Evolutionary conservation across 1,140 invertebrate species (phyloP), one percentile per base, ranked within the genome.

Genomic region (Trichonephila clavipes): DNA sequence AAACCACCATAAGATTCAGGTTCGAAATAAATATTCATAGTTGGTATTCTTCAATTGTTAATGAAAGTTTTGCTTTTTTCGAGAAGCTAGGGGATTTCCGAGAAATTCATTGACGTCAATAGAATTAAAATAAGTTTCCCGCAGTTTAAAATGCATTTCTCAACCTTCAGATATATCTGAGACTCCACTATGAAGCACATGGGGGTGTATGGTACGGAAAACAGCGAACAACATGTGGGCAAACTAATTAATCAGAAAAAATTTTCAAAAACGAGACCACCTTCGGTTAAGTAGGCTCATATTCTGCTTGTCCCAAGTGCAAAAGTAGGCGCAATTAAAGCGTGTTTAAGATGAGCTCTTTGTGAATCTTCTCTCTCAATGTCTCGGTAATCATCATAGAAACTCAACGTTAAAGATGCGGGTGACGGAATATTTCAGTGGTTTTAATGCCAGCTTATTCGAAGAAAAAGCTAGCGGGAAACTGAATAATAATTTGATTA

Each of bases 191-290:
- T 14, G n/a, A 40, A 77, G 18, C 18, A 18, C 6, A 19, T 77
- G 18, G 28, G 69, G 16, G 28, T 14, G 34, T 51, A 10, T 51
- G 51, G 28, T 77, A 77, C 40, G 72, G 72, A 77, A 40, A 77
- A 19, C 28, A 77, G 28, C 28, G 2, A 77, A 14, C 72, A 77
- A 34, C 72, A 34, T 77, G 72, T 16, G 14, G 14, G 16, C 24
- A 34, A 77, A 77, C 72, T 77, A 77, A 77, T 77, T 77, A 77
- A 34, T 77, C 72, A 77, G 72, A 77, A 34, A 40, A 14, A 18
- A 40, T 40, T 40, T n/a, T 72, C 16, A 72, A 18, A 72, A 34
- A 21, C 66, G 28, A 34, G 28, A 72, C 69, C 69, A 18, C 69
- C 69, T 14, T 72, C 69, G 14, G 24, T 16, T 16, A 72, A 72